phyloP scores from a whole-genome alignment of 1,140 invertebrate genomes.

The Drosophila bocqueti region DNA sequence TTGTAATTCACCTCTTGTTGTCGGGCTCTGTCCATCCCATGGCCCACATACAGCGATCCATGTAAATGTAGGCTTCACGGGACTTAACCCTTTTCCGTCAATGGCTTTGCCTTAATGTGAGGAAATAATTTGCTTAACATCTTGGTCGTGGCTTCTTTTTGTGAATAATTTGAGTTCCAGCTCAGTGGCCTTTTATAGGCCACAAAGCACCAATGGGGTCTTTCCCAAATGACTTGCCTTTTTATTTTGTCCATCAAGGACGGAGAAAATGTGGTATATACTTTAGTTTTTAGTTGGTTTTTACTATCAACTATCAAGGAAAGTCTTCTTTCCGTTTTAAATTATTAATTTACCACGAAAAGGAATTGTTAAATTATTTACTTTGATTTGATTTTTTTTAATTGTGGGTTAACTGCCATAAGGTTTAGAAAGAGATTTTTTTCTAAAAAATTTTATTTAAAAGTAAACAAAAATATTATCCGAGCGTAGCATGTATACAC shows the following conservation, averaged over 20 bases:
- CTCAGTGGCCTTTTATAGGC: slow-evolving; percentile 11
- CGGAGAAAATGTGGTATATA: neutral
- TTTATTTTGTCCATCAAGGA: neutral
- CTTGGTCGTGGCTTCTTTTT: neutral
- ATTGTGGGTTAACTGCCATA: no score
- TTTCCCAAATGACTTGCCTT: slow-evolving; percentile 4
- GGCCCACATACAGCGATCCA: slow-evolving; percentile 36
- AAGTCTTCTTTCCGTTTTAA: neutral
- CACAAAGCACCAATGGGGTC: neutral
- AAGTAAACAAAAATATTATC: no score
- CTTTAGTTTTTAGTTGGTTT: no score
- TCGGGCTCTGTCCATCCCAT: slow-evolving; percentile 46
- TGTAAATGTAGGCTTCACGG: slow-evolving; percentile 45
- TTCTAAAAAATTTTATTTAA: no score
- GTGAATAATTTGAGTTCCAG: neutral
- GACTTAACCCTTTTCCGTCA: slow-evolving; percentile 19
- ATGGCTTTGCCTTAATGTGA: slow-evolving; percentile 3
- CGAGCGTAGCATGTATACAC: no score
- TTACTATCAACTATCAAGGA: neutral
- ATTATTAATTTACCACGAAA: neutral
- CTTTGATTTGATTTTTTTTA: neutral
- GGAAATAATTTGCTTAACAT: slow-evolving; percentile 56
- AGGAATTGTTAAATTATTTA: neutral
- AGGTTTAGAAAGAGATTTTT: no score
- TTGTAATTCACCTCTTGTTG: neutral